These are phyloP conservation scores for Diaperis boleti DNA, from an alignment of 2,888 invertebrate species.

Conservation along the genomic window DNA sequence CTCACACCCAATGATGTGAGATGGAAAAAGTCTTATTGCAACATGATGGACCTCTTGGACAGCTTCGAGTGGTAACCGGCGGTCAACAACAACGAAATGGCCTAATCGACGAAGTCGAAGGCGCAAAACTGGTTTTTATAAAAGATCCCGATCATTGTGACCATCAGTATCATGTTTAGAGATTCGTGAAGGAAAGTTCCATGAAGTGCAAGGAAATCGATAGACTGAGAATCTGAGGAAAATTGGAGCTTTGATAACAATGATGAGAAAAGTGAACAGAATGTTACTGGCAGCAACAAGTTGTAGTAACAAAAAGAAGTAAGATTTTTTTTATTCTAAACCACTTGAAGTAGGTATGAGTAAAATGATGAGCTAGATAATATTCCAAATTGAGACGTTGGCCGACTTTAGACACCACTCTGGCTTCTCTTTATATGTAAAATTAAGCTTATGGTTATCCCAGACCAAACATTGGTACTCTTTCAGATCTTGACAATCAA, in stretches of 20 bases:
- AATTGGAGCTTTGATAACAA: slow-evolving; percentile 7
- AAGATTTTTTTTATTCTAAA: neutral
- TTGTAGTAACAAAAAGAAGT: neutral
- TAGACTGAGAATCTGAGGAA: neutral
- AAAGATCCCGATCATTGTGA: slow-evolving; percentile 13
- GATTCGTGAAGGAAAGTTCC: neutral
- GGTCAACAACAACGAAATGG: slow-evolving; percentile 23
- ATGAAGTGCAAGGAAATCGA: neutral
- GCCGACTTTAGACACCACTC: slow-evolving; percentile 7
- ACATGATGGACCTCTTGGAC: slow-evolving; percentile 37
- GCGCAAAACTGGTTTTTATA: slow-evolving; percentile 14
- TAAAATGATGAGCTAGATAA: slow-evolving; percentile 12
- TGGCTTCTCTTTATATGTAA: slow-evolving; percentile 12
- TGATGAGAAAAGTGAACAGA: neutral
- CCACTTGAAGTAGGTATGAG: slow-evolving; percentile 23
- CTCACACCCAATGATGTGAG: slow-evolving; percentile 20
- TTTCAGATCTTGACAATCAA: too few relatives aligned
- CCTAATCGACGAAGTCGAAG: slow-evolving; percentile 24
- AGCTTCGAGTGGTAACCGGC: slow-evolving; percentile 36
- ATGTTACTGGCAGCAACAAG: neutral
- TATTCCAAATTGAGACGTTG: slow-evolving; percentile 1
- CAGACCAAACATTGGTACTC: too few relatives aligned
- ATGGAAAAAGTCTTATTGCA: slow-evolving; percentile 30
- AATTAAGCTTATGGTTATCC: too few relatives aligned
- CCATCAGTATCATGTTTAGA: slow-evolving; percentile 3